phyloP scores from a whole-genome alignment of 1,140 invertebrate species.

The Eueides isabella region DNA sequence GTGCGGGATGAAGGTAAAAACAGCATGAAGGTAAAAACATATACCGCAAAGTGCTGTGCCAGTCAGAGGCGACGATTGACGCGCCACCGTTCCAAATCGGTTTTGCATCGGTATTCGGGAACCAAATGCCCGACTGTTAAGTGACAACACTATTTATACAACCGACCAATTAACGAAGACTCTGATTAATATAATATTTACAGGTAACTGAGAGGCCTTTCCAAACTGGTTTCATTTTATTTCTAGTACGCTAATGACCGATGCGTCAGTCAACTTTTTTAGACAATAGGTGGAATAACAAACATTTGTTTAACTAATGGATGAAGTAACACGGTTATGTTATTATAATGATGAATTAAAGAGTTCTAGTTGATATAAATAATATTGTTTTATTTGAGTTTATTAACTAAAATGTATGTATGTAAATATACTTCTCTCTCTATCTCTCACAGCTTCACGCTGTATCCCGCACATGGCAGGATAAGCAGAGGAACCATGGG shows the following conservation, averaged over 20 bases:
- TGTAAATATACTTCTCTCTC: no score
- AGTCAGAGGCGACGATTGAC: slow-evolving; percentile 51
- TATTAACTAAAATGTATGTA: neutral
- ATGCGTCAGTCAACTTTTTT: slow-evolving; percentile 52
- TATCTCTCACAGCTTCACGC: no score
- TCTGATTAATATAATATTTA: slow-evolving; percentile 4
- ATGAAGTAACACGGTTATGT: slow-evolving; percentile 36
- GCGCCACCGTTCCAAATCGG: slow-evolving; percentile 50
- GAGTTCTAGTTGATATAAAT: slow-evolving; percentile 9
- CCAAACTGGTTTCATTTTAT: slow-evolving; percentile 45
- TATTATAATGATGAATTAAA: slow-evolving; percentile 30
- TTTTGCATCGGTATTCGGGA: slow-evolving; percentile 54
- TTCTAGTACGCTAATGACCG: slow-evolving; percentile 57
- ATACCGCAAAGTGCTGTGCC: slow-evolving; percentile 35
- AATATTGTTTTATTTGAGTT: neutral
- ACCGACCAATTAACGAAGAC: slow-evolving; percentile 39
- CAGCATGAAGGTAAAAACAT: no score
- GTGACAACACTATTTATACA: slow-evolving; percentile 56
- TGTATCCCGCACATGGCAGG: no score
- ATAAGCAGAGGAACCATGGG: no score
- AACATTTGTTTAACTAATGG: slow-evolving; percentile 55
- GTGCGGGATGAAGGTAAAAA: no score
- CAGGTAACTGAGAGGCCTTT: slow-evolving; percentile 28
- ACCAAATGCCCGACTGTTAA: slow-evolving; percentile 51
- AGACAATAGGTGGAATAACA: slow-evolving; percentile 43